Base-by-base conservation (phyloP, 2,113 vertebrate genomes). In the Apistogramma diplotaenia region DNA sequence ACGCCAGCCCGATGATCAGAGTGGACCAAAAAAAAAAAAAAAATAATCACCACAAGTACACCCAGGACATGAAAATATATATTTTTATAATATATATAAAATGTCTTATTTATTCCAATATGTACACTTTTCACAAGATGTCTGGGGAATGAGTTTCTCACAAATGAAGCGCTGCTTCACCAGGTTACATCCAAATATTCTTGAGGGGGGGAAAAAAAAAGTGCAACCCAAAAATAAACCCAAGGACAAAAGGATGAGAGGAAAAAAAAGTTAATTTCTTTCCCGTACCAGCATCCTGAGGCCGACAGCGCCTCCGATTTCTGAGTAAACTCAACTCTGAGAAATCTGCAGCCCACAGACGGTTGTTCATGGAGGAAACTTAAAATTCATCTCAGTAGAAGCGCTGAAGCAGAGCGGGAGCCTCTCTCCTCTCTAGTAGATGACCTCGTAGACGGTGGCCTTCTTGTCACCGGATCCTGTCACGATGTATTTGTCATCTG, bases 391-490 rank as follows among this genome's bases (percentile, higher is more conserved):
- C 81, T 82, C 81, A 82, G 80, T 87, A 83, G 61, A 91, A 84
- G 87, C 84, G 90, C 85, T 85, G 78, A 76, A 84, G 85, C 85
- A 43, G 74, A 29, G 70, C 53, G 8, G 75, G 60, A 73, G 54
- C 57, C 78, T 61, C 73, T 7, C 31, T n/a, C 18, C 19, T 49
- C 53, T 82, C 94, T 94, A 99, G 93, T 99, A 99, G 96, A 99
- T 98, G 91, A 99, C 98, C 95, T 99, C 98, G 31, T 99, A 99
- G 84, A 99, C 97, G 0, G 98, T 99, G 90, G 98, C 98, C 92
- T 99, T 99, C 96, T 99, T 99, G 95, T 99, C 98, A 11, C 98
- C 98, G 6, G 98, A 99, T 89, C 98, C 98, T 1, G 98, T 99
- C 88, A 99, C 97, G 4, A 99, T 99, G 91, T 99, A 99, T 90